phyloP scores from a whole-genome alignment of 2,797 vertebrate species.

The Ctenopoma multispine region DNA sequence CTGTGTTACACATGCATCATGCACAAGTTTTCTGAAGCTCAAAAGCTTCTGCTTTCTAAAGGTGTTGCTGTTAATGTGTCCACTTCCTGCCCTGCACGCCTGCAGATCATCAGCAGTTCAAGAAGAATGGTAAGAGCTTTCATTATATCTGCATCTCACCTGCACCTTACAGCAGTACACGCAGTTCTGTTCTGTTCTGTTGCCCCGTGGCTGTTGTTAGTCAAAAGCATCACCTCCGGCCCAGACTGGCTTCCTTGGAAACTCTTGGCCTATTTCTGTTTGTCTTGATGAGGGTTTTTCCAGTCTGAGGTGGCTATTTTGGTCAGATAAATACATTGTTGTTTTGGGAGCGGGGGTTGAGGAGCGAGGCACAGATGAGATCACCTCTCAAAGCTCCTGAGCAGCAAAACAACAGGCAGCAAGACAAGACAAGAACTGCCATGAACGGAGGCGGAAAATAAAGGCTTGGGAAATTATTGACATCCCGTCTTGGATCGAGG shows the following conservation, averaged over 20 bases:
- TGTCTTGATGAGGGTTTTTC: slow-evolving; percentile 82
- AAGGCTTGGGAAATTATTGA: slow-evolving; percentile 70
- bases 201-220: slow-evolving; percentile 63
- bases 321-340: slow-evolving; percentile 85
- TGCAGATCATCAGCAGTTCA: slow-evolving; percentile 15
- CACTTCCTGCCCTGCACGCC: neutral
- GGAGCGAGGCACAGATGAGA: slow-evolving; percentile 75
- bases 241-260: slow-evolving; percentile 78
- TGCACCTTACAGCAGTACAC: slow-evolving; percentile 42
- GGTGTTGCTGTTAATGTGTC: slow-evolving; percentile 10
- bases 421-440: slow-evolving; percentile 81
- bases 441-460: slow-evolving; percentile 70
- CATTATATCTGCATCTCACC: slow-evolving; percentile 41
- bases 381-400: slow-evolving; percentile 77
- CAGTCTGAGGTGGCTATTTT: slow-evolving; percentile 83
- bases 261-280: slow-evolving; percentile 77
- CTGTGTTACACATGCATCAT: neutral
- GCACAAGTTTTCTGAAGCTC: neutral
- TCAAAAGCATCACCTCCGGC: slow-evolving; percentile 70
- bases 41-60: slow-evolving; percentile 33
- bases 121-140: slow-evolving; percentile 37
- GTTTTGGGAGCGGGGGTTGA: slow-evolving; percentile 76
- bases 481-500: slow-evolving; percentile 57
- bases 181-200: slow-evolving; percentile 43
- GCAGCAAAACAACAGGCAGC: slow-evolving; percentile 77